These are phyloP conservation scores for Upupa epops DNA, from an alignment of 2,113 vertebrate genomes.

Conservation along the genomic window DNA sequence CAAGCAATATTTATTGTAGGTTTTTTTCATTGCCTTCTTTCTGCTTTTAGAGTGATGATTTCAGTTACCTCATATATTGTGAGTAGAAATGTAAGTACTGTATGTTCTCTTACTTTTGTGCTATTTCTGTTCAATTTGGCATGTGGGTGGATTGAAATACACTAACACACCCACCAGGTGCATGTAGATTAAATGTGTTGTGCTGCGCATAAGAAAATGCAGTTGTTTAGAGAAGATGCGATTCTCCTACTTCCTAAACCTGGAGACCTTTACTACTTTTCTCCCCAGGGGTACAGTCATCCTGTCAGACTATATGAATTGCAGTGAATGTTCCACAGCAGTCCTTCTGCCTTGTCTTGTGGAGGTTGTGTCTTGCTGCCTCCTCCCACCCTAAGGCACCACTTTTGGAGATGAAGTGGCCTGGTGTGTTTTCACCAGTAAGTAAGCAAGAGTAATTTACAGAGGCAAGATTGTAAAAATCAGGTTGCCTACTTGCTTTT, in stretches of 20 bases:
- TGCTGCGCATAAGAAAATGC: conserved; percentile 49
- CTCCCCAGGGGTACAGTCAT: background rate
- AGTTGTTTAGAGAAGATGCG: conserved; percentile 56
- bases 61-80: conserved; percentile 48
- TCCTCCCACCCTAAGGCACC: background rate
- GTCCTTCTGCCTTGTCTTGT: background rate
- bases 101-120: conserved; percentile 65
- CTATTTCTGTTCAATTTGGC: conserved; percentile 66
- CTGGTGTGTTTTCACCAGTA: background rate
- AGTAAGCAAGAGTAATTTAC: background rate
- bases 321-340: background rate
- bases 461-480: background rate
- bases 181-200: conserved; percentile 61
- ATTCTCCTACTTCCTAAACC: conserved; percentile 35
- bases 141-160: conserved; percentile 64
- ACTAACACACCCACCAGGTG: conserved; percentile 63
- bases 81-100: conserved; percentile 60
- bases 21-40: background rate
- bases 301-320: background rate
- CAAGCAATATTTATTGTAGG: background rate
- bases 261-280: background rate
- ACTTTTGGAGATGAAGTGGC: background rate
- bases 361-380: conserved; percentile 1
- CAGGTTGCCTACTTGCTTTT: conserved; percentile 11
- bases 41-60: conserved; percentile 43